Base-by-base conservation (phyloP, 2,113 vertebrate genomes). In the Anarrhichthys ocellatus region DNA sequence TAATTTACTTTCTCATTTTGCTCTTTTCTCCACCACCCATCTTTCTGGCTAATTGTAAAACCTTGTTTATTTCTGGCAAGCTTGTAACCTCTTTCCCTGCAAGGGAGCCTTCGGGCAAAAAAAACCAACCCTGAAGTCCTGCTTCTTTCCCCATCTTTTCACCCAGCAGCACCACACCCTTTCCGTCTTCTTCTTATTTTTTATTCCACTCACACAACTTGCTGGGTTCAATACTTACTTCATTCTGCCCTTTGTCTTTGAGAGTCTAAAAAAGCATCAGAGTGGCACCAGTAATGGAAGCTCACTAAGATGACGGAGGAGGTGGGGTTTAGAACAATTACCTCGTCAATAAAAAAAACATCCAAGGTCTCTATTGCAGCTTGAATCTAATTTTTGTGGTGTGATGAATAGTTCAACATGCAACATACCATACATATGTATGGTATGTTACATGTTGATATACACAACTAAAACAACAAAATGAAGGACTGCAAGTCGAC, bases 11-110 rank as follows among this genome's bases (percentile, higher is more conserved):
- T 34, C 9, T 71, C n/a, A 20, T 76, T 83, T 77, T 63, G 11
- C 63, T 68, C 38, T 59, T 64, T 56, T 59, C 5, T 48, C 52
- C 40, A 22, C 11, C 50, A 5, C 48, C 62, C 71, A 59, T 71
- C 22, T 52, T 61, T 52, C 40, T 77, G 76, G 68, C 74, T 95
- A 93, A 94, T 92, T 91, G 89, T 88, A 92, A 92, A 92, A 34
- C 62, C 71, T 73, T 91, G 84, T 91, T 90, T 81, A 46, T 81
- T 59, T 76, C 82, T 90, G 64, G 58, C 17, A 81, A 82, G 68
- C 66, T 62, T 73, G 34, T 89, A 90, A 82, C 77, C 73, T 62
- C 63, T 86, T 85, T 73, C 69, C 62, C 82, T 83, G 67, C 75
- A 52, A 82, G 71, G 72, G n/a, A 73, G 83, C 74, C 90, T 88